Evolutionary conservation across 37 sponge, comb jelly and placozoan species (phyloP), one percentile per base, ranked within the genome.

Genomic region (Halichondria panicea): DNA sequence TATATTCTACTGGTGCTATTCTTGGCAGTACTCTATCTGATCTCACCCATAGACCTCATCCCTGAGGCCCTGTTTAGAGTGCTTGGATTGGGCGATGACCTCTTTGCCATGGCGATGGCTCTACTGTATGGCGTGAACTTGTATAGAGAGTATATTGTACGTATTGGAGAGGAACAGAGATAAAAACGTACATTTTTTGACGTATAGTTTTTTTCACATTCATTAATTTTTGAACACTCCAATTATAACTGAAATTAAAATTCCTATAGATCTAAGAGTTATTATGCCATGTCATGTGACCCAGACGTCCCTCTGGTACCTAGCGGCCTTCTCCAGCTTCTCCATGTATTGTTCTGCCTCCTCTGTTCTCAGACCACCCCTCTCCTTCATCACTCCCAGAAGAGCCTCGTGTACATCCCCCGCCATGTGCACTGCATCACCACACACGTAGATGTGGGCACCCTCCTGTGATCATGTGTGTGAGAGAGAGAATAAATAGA

Each of bases 281-380:
- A 58, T n/a, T n/a, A n/a, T n/a, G n/a, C n/a, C n/a, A n/a, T n/a
- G n/a, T 58, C 58, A 85, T 53, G 86, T 85, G n/a, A n/a, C 80
- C 86, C 86, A 85, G 22, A 85, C 86, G 63, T 85, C 86, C 48
- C 48, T 71, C 53, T 85, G 80, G 67, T 85, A 85, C 35, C 86
- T 61, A 0, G 53, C 33, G 6, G 66, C 60, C 8, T 66, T 53
- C 59, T 79, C 86, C 59, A 85, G 32, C 34, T 64, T 37, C 9
- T 70, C 57, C 68, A 85, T 30, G 36, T 78, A 85, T 27, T 72
- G 30, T 15, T 50, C 61, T 33, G 86, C 86, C 8, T 79, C 46
- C 21, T 60, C 34, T 15, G 21, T 12, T 4, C 35, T 24, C 25
- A 72, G 27, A 22, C 52, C 46, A 24, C 74, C 79, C 25, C 44